A percentile compares a stretch with the other conserved stretches of the same genome.
Evolutionary conservation across 2,113 vertebrate species (phyloP).

Genomic region (Grus americana): DNA sequence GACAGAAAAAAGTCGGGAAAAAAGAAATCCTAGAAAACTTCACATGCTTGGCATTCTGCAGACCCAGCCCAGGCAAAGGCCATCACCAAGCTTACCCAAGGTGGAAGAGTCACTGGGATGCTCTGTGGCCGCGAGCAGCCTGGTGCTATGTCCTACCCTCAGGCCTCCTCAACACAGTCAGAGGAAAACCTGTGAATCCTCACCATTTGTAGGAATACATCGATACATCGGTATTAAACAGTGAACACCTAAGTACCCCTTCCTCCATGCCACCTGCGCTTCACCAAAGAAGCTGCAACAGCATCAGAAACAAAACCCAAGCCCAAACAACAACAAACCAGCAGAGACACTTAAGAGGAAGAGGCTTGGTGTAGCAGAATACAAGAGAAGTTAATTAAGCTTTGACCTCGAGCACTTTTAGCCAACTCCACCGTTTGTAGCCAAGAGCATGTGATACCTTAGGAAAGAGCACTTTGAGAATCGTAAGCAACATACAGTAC

Average conservation of each 20-base stretch:
- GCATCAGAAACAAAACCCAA: background rate
- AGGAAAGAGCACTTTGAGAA: background rate
- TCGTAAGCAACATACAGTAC: background rate
- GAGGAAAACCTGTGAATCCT: background rate
- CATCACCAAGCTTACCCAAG: background rate
- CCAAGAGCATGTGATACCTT: background rate
- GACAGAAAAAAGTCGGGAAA: background rate
- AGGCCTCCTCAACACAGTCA: background rate
- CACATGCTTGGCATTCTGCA: background rate
- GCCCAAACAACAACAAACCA: background rate
- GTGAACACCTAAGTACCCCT: background rate
- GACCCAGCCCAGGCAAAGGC: background rate
- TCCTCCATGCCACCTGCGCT: rapidly evolving
- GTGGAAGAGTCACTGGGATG: rapidly evolving
- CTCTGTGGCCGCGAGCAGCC: background rate
- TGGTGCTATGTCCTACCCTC: background rate
- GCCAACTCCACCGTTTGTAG: background rate
- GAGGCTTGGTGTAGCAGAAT: background rate
- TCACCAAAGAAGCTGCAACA: background rate
- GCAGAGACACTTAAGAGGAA: background rate
- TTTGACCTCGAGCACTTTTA: background rate
- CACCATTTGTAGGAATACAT: background rate
- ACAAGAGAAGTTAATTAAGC: background rate
- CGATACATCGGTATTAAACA: background rate
- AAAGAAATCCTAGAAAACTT: background rate